A percentile compares a stretch with the other conserved stretches of the same genome.
phyloP scores from a whole-genome alignment of 2,797 vertebrate species.

The Tolypeutes matacus region DNA sequence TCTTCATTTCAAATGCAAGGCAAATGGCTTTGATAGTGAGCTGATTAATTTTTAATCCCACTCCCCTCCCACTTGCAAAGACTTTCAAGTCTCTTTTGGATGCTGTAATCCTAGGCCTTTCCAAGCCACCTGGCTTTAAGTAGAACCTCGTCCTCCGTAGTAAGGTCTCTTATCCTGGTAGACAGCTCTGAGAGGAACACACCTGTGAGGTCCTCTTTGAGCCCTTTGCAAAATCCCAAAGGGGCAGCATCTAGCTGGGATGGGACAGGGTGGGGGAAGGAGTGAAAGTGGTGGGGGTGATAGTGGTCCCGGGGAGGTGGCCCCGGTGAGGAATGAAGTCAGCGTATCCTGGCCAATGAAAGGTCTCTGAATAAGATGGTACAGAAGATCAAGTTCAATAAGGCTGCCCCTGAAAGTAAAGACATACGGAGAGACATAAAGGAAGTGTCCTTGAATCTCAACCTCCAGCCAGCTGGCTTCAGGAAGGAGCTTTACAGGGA shows the following conservation, averaged over 20 bases:
- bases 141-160: neutral
- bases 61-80: neutral
- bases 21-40: slow-evolving; percentile 10
- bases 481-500: neutral
- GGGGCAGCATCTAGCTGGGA: neutral
- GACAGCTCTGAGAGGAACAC: neutral
- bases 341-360: neutral
- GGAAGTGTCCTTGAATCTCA: neutral
- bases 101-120: slow-evolving; percentile 9
- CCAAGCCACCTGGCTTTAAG: neutral
- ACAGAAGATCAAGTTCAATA: neutral
- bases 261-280: neutral
- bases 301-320: neutral
- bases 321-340: neutral
- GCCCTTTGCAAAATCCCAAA: neutral
- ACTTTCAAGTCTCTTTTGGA: neutral
- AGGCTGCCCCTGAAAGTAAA: neutral
- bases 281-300: too few relatives aligned
- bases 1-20: neutral
- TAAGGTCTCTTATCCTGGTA: neutral
- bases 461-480: neutral
- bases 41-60: slow-evolving; percentile 29
- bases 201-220: neutral
- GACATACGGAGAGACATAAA: neutral
- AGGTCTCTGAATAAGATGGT: neutral